These are phyloP conservation scores for Struthidea cinerea DNA, from an alignment of 2,113 vertebrate genomes.

Conservation along the genomic window DNA sequence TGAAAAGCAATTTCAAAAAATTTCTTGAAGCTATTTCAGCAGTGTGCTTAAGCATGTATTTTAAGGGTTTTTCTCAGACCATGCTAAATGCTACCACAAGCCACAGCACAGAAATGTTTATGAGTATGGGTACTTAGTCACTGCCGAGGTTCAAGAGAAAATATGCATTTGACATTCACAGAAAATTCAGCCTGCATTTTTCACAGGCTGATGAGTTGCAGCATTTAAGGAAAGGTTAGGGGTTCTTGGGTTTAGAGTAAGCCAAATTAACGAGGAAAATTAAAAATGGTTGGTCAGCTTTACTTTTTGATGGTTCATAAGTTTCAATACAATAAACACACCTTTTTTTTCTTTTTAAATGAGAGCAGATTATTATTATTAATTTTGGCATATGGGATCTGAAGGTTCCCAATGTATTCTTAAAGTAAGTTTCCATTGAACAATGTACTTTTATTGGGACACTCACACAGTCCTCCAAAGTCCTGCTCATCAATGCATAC, in stretches of 20 bases:
- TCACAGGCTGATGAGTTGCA: background rate
- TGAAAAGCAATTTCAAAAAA: background rate
- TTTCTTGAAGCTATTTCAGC: background rate
- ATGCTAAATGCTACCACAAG: background rate
- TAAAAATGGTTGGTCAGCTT: background rate
- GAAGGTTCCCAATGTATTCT: background rate
- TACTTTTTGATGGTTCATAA: background rate
- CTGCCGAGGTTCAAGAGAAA: background rate
- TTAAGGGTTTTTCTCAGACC: background rate
- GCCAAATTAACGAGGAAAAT: background rate
- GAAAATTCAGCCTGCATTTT: conserved; percentile 14
- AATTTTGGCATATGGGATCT: background rate
- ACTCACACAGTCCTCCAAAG: background rate
- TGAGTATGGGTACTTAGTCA: background rate
- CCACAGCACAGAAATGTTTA: background rate
- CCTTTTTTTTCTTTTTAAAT: background rate
- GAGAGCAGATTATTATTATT: background rate
- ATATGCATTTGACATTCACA: background rate
- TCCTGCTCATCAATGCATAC: background rate
- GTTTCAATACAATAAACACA: background rate
- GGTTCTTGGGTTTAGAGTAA: background rate
- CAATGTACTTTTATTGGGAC: background rate
- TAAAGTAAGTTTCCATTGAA: background rate
- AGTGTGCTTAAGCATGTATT: background rate
- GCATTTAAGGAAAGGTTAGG: background rate